Evolutionary conservation across 92 coral and sea anemone genomes (phyloP).

Genomic region (Porites rus): DNA sequence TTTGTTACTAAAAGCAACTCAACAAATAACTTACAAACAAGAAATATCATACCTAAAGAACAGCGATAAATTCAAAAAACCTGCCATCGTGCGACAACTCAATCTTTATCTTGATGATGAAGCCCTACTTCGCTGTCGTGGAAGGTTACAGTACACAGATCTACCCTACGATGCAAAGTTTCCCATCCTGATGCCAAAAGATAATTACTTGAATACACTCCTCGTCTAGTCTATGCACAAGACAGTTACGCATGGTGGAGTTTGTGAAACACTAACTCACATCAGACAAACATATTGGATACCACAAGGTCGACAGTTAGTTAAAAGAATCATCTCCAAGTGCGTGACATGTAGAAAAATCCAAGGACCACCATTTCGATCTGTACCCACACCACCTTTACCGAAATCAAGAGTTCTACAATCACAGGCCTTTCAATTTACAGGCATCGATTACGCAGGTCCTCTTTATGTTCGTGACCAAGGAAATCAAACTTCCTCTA

Average conservation of each 20-base stretch:
- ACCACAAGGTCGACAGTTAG: constrained; percentile 60
- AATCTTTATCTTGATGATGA: constrained; percentile 30
- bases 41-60: constrained; percentile 6
- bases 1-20: background rate
- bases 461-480: constrained; percentile 48
- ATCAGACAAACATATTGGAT: constrained; percentile 70
- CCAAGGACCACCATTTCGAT: constrained; percentile 55
- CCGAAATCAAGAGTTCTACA: constrained; percentile 49
- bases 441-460: constrained; percentile 72
- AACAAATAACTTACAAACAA: constrained; percentile 5
- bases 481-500: constrained; percentile 28
- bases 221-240: constrained; percentile 45
- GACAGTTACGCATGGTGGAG: constrained; percentile 51
- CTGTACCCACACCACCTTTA: constrained; percentile 54
- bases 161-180: constrained; percentile 24
- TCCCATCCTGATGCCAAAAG: constrained; percentile 29
- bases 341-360: constrained; percentile 62
- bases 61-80: constrained; percentile 6
- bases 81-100: constrained; percentile 19
- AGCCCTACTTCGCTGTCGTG: constrained; percentile 11
- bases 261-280: constrained; percentile 56
- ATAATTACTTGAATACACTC: constrained; percentile 29
- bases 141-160: constrained; percentile 23
- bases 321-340: constrained; percentile 42
- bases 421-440: constrained; percentile 57